Conservation (phyloP, 2,113 vertebrate genomes). For the Arvicanthis niloticus region DNA sequence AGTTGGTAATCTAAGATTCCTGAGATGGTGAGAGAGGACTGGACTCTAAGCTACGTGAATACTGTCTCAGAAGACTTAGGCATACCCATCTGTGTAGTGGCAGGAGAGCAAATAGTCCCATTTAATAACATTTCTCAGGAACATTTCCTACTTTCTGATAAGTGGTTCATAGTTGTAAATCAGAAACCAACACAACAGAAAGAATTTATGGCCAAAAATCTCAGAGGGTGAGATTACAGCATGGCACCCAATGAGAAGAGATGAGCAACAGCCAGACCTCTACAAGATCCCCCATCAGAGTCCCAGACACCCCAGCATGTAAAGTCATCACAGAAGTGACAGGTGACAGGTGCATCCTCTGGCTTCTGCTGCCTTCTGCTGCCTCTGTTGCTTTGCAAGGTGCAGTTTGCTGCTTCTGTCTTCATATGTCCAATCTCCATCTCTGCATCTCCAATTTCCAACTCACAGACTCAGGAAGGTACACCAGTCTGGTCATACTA, state of each 20-base stretch:
- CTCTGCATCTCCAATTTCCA: not conserved
- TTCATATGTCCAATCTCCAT: not conserved
- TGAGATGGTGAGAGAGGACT: not conserved
- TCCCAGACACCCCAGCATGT: not conserved
- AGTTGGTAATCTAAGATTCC: conserved; percentile 49
- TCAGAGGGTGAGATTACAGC: not conserved
- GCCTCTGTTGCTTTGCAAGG: not conserved
- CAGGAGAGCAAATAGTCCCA: not conserved
- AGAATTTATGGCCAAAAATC: not conserved
- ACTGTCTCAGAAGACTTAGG: not conserved
- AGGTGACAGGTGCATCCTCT: not conserved
- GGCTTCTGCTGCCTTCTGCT: not conserved
- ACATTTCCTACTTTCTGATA: not conserved
- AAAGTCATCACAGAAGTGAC: not conserved
- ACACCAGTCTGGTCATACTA: not conserved
- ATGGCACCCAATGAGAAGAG: not conserved
- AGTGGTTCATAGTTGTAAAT: conserved; percentile 1
- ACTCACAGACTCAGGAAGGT: not conserved
- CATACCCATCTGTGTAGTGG: not conserved
- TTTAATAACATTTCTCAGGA: not conserved
- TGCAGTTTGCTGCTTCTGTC: not conserved
- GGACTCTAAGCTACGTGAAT: not conserved
- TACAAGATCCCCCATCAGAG: not conserved
- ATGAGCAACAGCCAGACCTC: not conserved
- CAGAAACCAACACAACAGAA: conserved; percentile 10